A percentile compares a stretch with the other conserved stretches of the same genome.
Conservation (phyloP, 2,113 vertebrate genomes). For the Propithecus coquereli region DNA sequence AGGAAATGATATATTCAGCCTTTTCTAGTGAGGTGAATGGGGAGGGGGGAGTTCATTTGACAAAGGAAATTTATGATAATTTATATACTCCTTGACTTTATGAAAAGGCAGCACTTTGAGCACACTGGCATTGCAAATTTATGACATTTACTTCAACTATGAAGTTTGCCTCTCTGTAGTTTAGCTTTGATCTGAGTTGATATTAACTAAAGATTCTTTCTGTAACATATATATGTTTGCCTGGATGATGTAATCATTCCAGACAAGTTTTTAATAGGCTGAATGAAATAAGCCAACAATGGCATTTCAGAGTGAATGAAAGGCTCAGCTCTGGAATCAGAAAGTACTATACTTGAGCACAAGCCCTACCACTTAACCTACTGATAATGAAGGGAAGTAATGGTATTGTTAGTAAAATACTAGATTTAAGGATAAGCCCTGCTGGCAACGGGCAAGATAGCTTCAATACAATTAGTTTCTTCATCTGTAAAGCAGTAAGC, state of each 20-base stretch:
- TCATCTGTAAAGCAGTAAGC: not conserved
- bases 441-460: not conserved
- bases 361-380: not conserved
- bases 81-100: constrained; percentile 54
- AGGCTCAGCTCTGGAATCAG: not conserved
- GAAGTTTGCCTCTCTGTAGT: not conserved
- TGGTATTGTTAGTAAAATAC: not conserved
- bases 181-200: not conserved
- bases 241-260: not conserved
- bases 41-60: constrained; percentile 18
- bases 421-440: not conserved
- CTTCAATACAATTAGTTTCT: not conserved
- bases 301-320: not conserved
- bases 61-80: constrained; percentile 51
- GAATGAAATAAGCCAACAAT: not conserved
- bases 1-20: constrained; percentile 60
- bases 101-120: not conserved
- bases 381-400: not conserved
- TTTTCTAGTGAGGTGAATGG: constrained; percentile 13
- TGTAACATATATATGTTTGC: not conserved
- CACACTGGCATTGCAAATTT: constrained; percentile 13
- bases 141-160: constrained; percentile 45
- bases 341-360: not conserved
- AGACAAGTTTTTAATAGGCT: not conserved
- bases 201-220: not conserved